Conservation (phyloP, 2,888 invertebrate species). For the Sialis lutaria region DNA sequence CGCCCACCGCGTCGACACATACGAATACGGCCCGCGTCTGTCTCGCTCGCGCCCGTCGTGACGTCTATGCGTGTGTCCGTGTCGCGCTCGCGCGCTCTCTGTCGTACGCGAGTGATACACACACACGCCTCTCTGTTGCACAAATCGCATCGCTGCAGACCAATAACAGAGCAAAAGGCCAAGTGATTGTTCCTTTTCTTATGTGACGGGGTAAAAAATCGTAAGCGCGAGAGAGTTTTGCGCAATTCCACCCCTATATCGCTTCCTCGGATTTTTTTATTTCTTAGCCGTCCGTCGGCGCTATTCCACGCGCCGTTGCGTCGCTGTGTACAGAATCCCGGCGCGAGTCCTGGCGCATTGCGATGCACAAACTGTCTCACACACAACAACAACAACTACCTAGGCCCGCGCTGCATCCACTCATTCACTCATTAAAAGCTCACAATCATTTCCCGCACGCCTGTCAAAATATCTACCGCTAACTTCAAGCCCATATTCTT, state of each 20-base stretch:
- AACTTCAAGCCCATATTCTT: too few species aligned
- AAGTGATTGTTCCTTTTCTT: slow-evolving; percentile 5
- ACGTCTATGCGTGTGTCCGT: background rate
- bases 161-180: slow-evolving; percentile 7
- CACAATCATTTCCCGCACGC: too few species aligned
- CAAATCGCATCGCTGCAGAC: slow-evolving; percentile 3
- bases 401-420: too few species aligned
- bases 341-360: background rate
- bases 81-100: slow-evolving; percentile 3
- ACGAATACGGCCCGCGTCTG: background rate
- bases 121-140: slow-evolving; percentile 1
- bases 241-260: slow-evolving; percentile 2
- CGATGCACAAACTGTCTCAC: background rate
- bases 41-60: background rate
- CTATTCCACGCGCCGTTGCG: background rate
- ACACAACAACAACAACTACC: background rate
- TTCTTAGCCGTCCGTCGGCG: too few species aligned
- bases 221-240: slow-evolving; percentile 4
- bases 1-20: background rate
- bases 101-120: slow-evolving; percentile 7
- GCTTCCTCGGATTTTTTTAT: background rate
- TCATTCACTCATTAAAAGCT: too few species aligned
- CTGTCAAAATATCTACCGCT: too few species aligned
- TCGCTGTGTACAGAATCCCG: background rate
- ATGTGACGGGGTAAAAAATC: slow-evolving; percentile 5